Evolutionary conservation across 2,113 vertebrate species (phyloP).

Genomic region (Phyllostomus discolor): DNA sequence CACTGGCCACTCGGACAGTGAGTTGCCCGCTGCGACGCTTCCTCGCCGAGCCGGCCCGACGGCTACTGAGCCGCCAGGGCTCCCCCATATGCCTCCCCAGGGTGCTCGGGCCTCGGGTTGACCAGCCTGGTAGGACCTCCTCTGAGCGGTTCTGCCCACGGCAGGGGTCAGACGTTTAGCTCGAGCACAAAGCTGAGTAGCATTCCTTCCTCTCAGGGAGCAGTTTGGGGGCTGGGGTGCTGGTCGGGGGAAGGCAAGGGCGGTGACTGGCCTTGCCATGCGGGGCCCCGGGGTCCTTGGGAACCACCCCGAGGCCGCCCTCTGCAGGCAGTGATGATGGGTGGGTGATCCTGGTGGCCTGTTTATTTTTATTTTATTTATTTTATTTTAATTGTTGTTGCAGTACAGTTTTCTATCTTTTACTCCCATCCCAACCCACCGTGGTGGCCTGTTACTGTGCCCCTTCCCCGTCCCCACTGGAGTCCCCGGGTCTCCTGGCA

Average conservation of each 20-base stretch:
- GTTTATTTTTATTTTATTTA: no score
- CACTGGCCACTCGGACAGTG: no score
- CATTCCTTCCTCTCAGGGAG: neutral
- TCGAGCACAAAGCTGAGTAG: neutral
- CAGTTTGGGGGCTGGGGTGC: neutral
- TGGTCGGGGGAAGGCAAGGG: neutral
- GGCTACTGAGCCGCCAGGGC: fast-evolving
- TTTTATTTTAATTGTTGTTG: no score
- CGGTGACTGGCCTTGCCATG: neutral
- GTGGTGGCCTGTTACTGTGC: no score
- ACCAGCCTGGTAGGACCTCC: neutral
- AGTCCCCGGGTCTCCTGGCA: neutral
- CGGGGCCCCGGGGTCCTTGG: neutral
- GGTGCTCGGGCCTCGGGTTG: neutral
- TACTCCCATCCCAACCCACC: no score
- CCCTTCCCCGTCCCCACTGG: no score
- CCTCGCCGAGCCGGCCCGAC: neutral
- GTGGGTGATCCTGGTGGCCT: neutral
- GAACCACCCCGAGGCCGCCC: neutral
- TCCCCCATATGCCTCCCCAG: no score
- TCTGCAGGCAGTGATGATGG: no score
- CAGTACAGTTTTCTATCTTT: no score
- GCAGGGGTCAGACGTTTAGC: neutral
- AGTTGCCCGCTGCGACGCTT: neutral
- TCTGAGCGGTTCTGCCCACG: neutral